A percentile compares a stretch with the other conserved stretches of the same genome.
These are phyloP conservation scores for Gavialis gangeticus DNA, from an alignment of 2,113 vertebrate species.

Conservation along the genomic window DNA sequence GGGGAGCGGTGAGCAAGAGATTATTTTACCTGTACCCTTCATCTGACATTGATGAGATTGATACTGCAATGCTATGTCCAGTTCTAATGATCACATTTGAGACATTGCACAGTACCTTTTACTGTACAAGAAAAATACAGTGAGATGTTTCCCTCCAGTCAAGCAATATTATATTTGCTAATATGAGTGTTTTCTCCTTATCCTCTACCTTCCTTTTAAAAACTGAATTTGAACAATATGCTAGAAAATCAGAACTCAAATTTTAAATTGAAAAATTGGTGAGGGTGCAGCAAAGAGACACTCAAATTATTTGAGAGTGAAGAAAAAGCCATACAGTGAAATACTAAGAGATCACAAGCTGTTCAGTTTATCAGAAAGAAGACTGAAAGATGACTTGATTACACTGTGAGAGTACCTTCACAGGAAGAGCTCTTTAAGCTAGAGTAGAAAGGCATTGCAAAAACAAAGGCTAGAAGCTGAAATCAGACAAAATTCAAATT, in stretches of 20 bases:
- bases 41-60: not conserved
- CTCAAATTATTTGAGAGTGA: not conserved
- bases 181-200: no score
- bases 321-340: not conserved
- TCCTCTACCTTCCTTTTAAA: no score
- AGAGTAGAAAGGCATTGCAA: not conserved
- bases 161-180: no score
- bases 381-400: not conserved
- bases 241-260: not conserved
- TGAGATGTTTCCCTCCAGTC: no score
- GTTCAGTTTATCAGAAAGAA: not conserved
- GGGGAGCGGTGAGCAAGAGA: not conserved
- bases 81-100: no score
- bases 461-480: not conserved
- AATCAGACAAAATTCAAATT: not conserved
- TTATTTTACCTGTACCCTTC: not conserved
- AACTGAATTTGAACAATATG: no score
- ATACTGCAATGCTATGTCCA: not conserved
- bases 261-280: not conserved
- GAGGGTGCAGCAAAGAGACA: not conserved
- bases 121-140: no score
- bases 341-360: accelerated
- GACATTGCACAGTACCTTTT: no score
- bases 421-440: not conserved
- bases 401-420: not conserved